Conservation (phyloP, 2,113 vertebrate genomes). For the Piliocolobus tephrosceles region DNA sequence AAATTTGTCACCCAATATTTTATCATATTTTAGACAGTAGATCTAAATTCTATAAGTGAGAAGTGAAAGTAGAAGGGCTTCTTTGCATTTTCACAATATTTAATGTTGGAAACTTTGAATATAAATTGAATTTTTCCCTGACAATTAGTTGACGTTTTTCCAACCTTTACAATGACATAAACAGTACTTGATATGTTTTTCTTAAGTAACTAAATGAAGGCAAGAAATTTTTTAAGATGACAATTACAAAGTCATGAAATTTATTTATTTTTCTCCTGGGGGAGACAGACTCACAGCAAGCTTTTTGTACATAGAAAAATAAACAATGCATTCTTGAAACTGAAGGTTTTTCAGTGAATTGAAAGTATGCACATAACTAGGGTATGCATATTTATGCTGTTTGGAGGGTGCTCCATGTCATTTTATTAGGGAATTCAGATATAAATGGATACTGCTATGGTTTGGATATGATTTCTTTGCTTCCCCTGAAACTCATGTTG, state of each 20-base stretch:
- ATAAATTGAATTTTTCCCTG: neutral
- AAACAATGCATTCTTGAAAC: conserved; percentile 17
- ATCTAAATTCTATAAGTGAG: neutral
- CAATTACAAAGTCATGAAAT: conserved; percentile 28
- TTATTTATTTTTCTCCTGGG: conserved; percentile 28
- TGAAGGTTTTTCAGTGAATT: neutral
- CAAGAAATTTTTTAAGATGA: conserved; percentile 1
- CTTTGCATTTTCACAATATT: conserved; percentile 17
- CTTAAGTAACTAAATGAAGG: conserved; percentile 27
- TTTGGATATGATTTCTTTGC: neutral
- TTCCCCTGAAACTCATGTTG: neutral
- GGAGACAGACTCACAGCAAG: neutral
- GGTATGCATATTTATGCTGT: conserved; percentile 24
- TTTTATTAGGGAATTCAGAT: neutral
- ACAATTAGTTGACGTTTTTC: conserved; percentile 6
- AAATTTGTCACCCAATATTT: conserved; percentile 20
- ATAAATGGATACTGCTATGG: neutral
- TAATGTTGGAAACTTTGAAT: neutral
- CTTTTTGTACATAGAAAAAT: neutral
- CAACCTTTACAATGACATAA: neutral
- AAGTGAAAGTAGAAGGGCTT: neutral
- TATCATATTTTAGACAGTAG: neutral
- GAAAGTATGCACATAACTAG: neutral
- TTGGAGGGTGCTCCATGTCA: neutral
- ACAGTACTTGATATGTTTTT: neutral